A percentile compares a stretch with the other conserved stretches of the same genome.
Conservation (phyloP, 2,113 vertebrate genomes). For the Ammospiza nelsoni region DNA sequence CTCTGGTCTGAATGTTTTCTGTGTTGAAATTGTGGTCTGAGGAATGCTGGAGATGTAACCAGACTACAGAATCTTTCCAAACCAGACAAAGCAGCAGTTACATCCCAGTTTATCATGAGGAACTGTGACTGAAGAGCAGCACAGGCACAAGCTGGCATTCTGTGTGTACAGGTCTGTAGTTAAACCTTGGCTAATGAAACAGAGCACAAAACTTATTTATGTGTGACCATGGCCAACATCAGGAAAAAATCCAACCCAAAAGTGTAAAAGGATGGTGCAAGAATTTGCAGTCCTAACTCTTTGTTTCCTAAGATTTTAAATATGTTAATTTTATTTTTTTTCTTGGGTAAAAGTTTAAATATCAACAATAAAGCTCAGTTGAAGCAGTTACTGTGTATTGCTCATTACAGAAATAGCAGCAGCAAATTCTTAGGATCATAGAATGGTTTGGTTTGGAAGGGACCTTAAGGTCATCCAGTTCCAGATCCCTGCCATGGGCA, state of each 20-base stretch:
- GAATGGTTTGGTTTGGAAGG: background rate
- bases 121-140: background rate
- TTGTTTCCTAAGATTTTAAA: background rate
- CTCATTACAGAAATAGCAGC: background rate
- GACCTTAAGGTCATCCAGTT: background rate
- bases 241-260: background rate
- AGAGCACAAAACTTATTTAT: background rate
- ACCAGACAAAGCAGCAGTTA: background rate
- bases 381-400: background rate
- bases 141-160: background rate
- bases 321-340: background rate
- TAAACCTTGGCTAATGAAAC: background rate
- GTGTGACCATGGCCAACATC: background rate
- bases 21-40: background rate
- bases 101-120: background rate
- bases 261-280: background rate
- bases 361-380: background rate
- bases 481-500: background rate
- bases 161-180: accelerated
- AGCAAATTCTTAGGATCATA: background rate
- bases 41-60: background rate
- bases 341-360: background rate
- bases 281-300: background rate
- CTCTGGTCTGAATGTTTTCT: background rate
- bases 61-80: background rate